phyloP scores from a whole-genome alignment of 1,140 invertebrate genomes.

The Thrips palmi region DNA sequence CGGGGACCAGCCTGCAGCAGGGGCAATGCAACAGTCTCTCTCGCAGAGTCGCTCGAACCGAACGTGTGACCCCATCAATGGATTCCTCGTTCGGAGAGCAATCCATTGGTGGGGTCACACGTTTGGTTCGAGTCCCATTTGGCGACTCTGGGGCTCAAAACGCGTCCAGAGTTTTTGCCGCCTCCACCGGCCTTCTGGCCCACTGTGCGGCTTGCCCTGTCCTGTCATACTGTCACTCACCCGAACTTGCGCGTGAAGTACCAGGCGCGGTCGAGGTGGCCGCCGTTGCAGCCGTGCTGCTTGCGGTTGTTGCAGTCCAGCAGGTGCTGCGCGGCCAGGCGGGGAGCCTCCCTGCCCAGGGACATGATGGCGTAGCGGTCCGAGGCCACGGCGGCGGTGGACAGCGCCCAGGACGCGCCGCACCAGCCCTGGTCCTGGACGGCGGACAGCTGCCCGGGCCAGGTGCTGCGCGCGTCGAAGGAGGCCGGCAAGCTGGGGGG shows the following conservation, averaged over 20 bases:
- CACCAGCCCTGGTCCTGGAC: constrained; percentile 79
- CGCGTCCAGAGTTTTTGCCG: too few species aligned
- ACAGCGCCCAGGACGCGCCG: constrained; percentile 82
- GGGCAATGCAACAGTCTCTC: not conserved
- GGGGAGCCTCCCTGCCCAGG: constrained; percentile 44
- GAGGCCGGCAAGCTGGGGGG: constrained; percentile 27
- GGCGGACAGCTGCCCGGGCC: constrained; percentile 48
- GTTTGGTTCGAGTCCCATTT: too few species aligned
- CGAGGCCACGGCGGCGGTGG: constrained; percentile 59
- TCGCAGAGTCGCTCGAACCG: too few species aligned
- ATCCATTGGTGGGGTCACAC: too few species aligned
- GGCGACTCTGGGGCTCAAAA: too few species aligned
- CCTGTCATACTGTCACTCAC: constrained; percentile 35
- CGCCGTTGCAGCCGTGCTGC: constrained; percentile 67
- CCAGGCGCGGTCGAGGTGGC: constrained; percentile 81
- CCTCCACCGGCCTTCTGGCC: too few species aligned
- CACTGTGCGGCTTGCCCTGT: too few species aligned
- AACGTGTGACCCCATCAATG: too few species aligned
- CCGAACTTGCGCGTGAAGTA: constrained; percentile 64
- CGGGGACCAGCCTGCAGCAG: constrained; percentile 48
- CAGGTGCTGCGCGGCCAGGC: constrained; percentile 65
- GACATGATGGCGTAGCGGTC: constrained; percentile 69
- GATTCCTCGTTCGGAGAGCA: too few species aligned
- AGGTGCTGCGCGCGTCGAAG: constrained; percentile 58
- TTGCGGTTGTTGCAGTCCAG: constrained; percentile 62